A percentile compares a stretch with the other conserved stretches of the same genome.
phyloP scores from a whole-genome alignment of 1,140 invertebrate genomes.

The Brachionus koreanus region DNA sequence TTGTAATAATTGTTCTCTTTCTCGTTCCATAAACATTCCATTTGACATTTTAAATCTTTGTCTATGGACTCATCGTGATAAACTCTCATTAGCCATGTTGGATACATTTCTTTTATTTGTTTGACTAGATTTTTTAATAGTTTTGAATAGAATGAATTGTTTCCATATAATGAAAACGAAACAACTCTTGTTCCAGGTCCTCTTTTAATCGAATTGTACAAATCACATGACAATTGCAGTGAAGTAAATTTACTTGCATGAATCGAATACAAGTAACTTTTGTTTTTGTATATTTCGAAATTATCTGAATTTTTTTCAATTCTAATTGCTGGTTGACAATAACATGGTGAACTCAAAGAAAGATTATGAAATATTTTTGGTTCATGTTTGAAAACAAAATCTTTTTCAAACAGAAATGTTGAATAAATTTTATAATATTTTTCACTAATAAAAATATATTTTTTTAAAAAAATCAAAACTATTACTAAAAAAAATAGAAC shows the following conservation, averaged over 20 bases:
- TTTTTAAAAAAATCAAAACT: too few species aligned
- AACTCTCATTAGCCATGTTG: conserved; percentile 12
- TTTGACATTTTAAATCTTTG: neutral
- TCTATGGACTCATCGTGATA: conserved; percentile 20
- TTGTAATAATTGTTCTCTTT: neutral
- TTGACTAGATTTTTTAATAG: conserved; percentile 2
- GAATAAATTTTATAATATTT: too few species aligned
- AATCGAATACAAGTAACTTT: neutral
- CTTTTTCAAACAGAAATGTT: too few species aligned
- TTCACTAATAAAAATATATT: too few species aligned
- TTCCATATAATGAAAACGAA: conserved; percentile 20
- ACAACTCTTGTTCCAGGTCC: neutral
- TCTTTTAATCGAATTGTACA: conserved; percentile 27
- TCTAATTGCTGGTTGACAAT: neutral
- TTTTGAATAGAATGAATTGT: neutral
- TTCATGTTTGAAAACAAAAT: neutral
- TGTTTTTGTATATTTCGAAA: neutral
- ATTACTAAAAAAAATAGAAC: too few species aligned
- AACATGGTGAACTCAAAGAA: neutral
- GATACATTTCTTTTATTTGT: conserved; percentile 24
- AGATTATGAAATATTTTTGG: neutral
- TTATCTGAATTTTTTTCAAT: neutral
- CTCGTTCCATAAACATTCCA: conserved; percentile 5
- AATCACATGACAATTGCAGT: neutral
- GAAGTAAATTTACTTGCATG: neutral